phyloP scores from a whole-genome alignment of 2,888 invertebrate genomes.

The Latheticus oryzae region DNA sequence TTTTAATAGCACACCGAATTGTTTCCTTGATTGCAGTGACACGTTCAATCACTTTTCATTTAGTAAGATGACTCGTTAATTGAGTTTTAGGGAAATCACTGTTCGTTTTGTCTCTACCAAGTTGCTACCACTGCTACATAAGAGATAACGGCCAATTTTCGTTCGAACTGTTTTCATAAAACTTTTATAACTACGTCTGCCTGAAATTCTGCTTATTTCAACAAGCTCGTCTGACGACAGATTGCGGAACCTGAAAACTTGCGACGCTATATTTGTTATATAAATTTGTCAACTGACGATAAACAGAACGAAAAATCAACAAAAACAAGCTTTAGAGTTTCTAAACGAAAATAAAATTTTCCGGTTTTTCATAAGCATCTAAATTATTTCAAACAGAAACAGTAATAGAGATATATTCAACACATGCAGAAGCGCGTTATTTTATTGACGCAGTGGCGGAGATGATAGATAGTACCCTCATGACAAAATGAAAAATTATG shows the following conservation, averaged over 20 bases:
- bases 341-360: constrained; percentile 19
- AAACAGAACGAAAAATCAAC: constrained; percentile 14
- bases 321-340: constrained; percentile 5
- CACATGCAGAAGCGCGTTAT: constrained; percentile 45
- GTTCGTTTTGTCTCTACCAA: constrained; percentile 58
- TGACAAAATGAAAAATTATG: no score
- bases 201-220: constrained; percentile 26
- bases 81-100: constrained; percentile 64
- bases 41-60: constrained; percentile 67
- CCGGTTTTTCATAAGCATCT: constrained; percentile 12
- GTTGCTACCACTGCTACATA: constrained; percentile 56
- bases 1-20: constrained; percentile 66
- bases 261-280: constrained; percentile 11
- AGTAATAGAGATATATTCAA: constrained; percentile 59
- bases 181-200: constrained; percentile 32
- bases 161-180: constrained; percentile 29
- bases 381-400: constrained; percentile 40
- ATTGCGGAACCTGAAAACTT: constrained; percentile 10
- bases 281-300: constrained; percentile 27
- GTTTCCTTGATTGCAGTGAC: constrained; percentile 67
- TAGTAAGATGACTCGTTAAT: constrained; percentile 66
- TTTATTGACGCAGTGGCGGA: constrained; percentile 9
- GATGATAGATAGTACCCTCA: no score
- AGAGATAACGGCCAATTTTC: constrained; percentile 52
- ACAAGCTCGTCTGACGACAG: constrained; percentile 12